phyloP scores from a whole-genome alignment of 2,797 vertebrate genomes.

The Molossus alvarezi region DNA sequence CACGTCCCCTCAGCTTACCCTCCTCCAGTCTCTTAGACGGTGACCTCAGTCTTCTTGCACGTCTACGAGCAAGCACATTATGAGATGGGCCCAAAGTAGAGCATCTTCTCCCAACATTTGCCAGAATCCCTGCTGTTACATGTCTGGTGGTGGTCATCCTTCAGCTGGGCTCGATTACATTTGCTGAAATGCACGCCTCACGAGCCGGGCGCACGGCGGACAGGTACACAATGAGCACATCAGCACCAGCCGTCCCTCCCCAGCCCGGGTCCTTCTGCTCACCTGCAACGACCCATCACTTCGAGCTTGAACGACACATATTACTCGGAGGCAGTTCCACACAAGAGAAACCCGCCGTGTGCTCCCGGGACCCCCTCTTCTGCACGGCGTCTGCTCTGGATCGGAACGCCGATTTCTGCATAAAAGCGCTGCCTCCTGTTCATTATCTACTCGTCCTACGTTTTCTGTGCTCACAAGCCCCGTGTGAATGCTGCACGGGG shows the following conservation, averaged over 20 bases:
- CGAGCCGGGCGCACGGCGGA: neutral
- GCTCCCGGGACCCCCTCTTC: neutral
- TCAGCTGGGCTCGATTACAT: neutral
- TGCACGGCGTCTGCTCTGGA: neutral
- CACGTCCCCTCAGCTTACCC: fast-evolving
- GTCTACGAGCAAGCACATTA: fast-evolving
- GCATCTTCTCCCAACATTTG: neutral
- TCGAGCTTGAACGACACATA: neutral
- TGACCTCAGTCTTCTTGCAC: fast-evolving
- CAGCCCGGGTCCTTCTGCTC: fast-evolving
- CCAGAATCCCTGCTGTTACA: neutral
- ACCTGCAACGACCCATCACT: neutral
- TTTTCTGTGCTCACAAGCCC: fast-evolving
- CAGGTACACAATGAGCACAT: neutral
- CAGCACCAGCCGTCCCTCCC: fast-evolving
- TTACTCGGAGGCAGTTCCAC: neutral
- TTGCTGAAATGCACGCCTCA: neutral
- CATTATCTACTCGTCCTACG: fast-evolving
- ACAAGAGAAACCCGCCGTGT: neutral
- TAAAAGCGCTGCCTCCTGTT: fast-evolving
- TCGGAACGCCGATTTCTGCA: neutral
- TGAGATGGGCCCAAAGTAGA: fast-evolving
- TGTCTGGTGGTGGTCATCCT: neutral
- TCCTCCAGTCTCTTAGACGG: neutral
- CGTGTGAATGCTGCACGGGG: fast-evolving